These are phyloP conservation scores for Shinisaurus crocodilurus DNA, from an alignment of 2,113 vertebrate species.

Conservation along the genomic window DNA sequence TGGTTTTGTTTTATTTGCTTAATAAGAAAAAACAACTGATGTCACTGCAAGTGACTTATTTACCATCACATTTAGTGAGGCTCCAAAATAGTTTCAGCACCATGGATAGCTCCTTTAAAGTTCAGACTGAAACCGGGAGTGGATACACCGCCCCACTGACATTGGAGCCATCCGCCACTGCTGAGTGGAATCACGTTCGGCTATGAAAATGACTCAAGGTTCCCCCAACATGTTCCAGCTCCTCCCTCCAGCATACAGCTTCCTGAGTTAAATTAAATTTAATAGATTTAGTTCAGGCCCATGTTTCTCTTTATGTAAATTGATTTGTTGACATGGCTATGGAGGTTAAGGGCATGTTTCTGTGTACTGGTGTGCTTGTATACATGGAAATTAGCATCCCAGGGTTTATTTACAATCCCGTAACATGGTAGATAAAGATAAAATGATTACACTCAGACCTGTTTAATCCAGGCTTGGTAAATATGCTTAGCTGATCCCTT, in stretches of 20 bases:
- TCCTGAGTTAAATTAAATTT: neutral
- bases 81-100: too few relatives aligned
- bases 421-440: slow-evolving; percentile 21
- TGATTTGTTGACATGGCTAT: slow-evolving; percentile 28
- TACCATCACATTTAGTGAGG: too few relatives aligned
- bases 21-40: too few relatives aligned
- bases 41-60: too few relatives aligned
- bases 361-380: neutral
- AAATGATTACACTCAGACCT: neutral
- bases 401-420: neutral
- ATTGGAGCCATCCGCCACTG: too few relatives aligned
- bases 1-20: too few relatives aligned
- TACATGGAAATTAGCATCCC: slow-evolving; percentile 3
- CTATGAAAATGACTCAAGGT: neutral
- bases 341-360: neutral
- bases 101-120: too few relatives aligned
- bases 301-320: neutral
- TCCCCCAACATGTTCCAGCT: neutral
- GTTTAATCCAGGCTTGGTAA: slow-evolving; percentile 30
- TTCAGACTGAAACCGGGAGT: too few relatives aligned
- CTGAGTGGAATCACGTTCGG: neutral
- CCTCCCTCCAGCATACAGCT: neutral
- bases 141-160: too few relatives aligned
- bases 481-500: neutral
- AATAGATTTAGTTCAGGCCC: slow-evolving; percentile 8